Conservation (phyloP, 2,888 invertebrate species). For the Rugalucina vietnamica region DNA sequence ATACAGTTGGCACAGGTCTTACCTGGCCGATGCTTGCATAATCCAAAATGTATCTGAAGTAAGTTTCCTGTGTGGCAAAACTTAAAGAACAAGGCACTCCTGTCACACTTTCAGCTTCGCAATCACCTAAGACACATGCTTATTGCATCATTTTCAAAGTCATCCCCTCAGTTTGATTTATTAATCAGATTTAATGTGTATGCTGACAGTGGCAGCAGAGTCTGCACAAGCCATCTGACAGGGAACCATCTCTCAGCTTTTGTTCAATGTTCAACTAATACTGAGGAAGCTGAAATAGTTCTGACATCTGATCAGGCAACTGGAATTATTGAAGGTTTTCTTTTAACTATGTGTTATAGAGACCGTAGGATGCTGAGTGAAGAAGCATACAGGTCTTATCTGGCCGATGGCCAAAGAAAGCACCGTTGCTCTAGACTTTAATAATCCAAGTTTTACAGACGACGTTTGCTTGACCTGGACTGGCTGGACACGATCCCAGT, state of each 20-base stretch:
- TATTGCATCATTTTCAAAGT: not conserved
- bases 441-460: not conserved
- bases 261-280: not conserved
- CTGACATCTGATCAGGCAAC: not conserved
- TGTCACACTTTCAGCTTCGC: not conserved
- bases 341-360: no score
- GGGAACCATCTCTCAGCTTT: not conserved
- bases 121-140: not conserved
- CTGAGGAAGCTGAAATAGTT: not conserved
- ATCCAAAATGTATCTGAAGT: not conserved
- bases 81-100: not conserved
- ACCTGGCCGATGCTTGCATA: not conserved
- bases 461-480: not conserved
- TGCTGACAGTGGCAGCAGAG: not conserved
- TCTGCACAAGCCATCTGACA: not conserved
- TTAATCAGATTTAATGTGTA: not conserved
- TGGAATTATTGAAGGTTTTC: not conserved
- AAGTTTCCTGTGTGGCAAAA: not conserved
- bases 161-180: not conserved
- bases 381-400: no score
- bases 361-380: no score
- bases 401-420: not conserved
- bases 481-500: not conserved
- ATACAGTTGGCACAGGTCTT: not conserved
- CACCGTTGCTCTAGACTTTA: not conserved